Conservation (phyloP, 2,113 vertebrate species). For the Xerus inauris region DNA sequence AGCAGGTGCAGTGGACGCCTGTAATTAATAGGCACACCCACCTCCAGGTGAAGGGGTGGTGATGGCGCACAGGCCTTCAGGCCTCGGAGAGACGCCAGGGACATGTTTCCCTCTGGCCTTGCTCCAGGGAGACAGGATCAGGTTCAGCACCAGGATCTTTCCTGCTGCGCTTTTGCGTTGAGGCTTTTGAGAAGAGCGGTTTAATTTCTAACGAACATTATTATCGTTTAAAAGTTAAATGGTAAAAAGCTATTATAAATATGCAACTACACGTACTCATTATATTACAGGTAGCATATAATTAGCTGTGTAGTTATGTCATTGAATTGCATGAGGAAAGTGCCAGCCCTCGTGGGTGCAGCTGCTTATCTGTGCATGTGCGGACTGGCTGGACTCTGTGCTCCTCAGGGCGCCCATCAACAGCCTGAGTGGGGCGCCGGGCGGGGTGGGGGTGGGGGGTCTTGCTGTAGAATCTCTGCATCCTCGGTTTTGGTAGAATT, state of each 20-base stretch:
- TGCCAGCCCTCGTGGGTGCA: no score
- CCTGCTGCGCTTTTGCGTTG: neutral
- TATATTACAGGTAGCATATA: neutral
- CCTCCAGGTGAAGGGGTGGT: neutral
- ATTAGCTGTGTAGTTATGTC: neutral
- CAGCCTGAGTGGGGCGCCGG: no score
- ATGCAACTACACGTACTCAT: neutral
- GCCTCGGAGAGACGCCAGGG: neutral
- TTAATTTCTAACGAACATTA: neutral
- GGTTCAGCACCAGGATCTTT: accelerated
- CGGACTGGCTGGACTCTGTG: neutral
- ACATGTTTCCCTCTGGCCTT: no score
- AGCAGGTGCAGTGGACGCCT: no score
- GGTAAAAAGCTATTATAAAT: neutral
- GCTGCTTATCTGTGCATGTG: no score
- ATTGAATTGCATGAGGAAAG: neutral
- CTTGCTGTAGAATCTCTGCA: neutral
- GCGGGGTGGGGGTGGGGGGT: neutral
- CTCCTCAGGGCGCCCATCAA: neutral
- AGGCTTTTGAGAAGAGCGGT: neutral
- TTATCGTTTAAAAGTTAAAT: neutral
- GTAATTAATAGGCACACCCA: no score
- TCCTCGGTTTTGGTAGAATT: neutral
- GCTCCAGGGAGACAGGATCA: accelerated
- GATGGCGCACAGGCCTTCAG: no score